Percentiles rank a stretch among this genome's conserved stretches.
Evolutionary conservation across 2,888 invertebrate species (phyloP).

Genomic region (Chrysolina americana): DNA sequence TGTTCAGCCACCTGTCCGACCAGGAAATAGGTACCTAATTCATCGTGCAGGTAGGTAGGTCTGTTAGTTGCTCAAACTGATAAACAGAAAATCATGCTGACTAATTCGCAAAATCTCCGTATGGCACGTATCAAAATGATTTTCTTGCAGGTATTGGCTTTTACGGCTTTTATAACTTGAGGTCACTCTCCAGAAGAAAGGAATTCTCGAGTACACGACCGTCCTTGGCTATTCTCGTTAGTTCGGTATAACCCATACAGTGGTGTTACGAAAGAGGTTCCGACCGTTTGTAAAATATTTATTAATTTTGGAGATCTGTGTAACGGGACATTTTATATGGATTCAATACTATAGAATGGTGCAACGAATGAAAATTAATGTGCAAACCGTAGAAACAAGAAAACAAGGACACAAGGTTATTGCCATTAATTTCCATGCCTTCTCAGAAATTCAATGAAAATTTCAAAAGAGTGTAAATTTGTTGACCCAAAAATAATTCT

Average conservation of each 20-base stretch:
- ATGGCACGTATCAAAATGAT: constrained; percentile 14
- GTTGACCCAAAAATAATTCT: too few relatives aligned
- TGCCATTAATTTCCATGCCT: too few relatives aligned
- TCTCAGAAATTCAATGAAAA: too few relatives aligned
- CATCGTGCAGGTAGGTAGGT: background rate
- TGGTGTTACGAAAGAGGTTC: background rate
- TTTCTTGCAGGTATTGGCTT: background rate
- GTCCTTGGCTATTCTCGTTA: constrained; percentile 3
- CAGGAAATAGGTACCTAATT: background rate
- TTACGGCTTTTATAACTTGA: background rate
- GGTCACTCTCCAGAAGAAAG: constrained; percentile 21
- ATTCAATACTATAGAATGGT: too few relatives aligned
- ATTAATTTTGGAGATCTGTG: background rate
- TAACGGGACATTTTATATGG: background rate
- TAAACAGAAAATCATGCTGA: constrained; percentile 5
- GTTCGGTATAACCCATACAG: constrained; percentile 5
- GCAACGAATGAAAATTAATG: too few relatives aligned
- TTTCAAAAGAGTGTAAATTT: too few relatives aligned
- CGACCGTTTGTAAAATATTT: background rate
- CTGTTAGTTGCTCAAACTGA: background rate
- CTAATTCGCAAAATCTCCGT: constrained; percentile 8
- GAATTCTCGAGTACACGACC: constrained; percentile 7
- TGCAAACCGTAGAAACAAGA: too few relatives aligned
- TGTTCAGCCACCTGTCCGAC: background rate
- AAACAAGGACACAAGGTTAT: too few relatives aligned